These are phyloP conservation scores for Spizaetus ornatus DNA, from an alignment of 2,113 vertebrate species.

Conservation along the genomic window DNA sequence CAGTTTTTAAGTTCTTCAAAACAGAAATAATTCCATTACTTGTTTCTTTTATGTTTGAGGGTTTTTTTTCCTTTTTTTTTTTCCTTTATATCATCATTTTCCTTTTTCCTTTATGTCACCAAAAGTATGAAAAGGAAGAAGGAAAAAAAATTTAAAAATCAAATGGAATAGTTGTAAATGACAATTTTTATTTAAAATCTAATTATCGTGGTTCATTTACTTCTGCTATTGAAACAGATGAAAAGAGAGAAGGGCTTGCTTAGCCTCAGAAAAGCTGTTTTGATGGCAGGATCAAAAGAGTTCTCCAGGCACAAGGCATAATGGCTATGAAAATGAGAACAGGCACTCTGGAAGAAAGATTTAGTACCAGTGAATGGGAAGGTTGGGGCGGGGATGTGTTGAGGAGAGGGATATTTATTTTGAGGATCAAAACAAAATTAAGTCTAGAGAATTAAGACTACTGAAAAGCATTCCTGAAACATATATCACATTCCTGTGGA, in stretches of 20 bases:
- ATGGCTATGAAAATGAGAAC: not conserved
- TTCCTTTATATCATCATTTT: not conserved
- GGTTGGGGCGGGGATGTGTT: not conserved
- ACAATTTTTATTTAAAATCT: constrained; percentile 26
- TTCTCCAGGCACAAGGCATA: not conserved
- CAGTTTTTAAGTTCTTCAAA: not conserved
- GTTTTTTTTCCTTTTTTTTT: not conserved
- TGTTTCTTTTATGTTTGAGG: not conserved
- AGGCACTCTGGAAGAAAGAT: not conserved
- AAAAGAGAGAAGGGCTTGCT: constrained; percentile 3
- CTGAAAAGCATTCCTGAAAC: constrained; percentile 1
- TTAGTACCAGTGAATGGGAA: not conserved
- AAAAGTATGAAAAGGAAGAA: not conserved
- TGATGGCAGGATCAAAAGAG: constrained; percentile 28
- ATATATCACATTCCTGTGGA: not conserved
- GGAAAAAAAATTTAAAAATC: not conserved
- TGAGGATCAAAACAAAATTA: constrained; percentile 40
- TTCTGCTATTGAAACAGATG: constrained; percentile 23
- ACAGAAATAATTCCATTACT: not conserved
- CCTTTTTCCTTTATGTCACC: not conserved
- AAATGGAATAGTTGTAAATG: not conserved
- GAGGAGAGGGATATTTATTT: not conserved
- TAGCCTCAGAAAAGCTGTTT: constrained; percentile 14
- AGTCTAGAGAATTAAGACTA: not conserved
- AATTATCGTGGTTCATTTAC: constrained; percentile 15